Evolutionary conservation across 2,888 invertebrate species (phyloP).

Genomic region (Sceliomorpha sp.): DNA sequence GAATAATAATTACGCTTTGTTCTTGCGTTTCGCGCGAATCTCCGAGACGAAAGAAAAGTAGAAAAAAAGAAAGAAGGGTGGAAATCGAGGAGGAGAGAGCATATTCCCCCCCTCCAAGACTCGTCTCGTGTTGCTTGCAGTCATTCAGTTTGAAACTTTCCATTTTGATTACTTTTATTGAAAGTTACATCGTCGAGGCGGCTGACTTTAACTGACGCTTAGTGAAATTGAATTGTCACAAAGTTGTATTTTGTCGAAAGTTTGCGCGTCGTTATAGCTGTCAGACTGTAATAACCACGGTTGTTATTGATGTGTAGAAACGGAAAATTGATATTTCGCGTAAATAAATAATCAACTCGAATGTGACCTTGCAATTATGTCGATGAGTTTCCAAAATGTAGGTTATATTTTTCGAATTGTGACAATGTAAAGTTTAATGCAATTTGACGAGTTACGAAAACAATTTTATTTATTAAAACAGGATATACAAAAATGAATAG

Average conservation of each 20-base stretch:
- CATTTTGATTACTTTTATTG: constrained; percentile 52
- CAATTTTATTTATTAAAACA: too few species aligned
- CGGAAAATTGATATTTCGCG: constrained; percentile 22
- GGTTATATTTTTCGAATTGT: too few species aligned
- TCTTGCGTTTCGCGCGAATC: neutral
- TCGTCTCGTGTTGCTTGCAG: constrained; percentile 29
- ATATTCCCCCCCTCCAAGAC: too few species aligned
- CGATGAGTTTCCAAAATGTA: too few species aligned
- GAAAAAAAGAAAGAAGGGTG: too few species aligned
- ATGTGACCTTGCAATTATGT: too few species aligned
- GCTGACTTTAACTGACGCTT: constrained; percentile 49
- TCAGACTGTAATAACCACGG: constrained; percentile 22
- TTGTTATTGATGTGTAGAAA: constrained; percentile 28
- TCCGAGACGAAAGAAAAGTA: constrained; percentile 5
- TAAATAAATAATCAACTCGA: constrained; percentile 4
- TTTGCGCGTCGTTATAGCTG: constrained; percentile 43
- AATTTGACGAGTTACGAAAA: too few species aligned
- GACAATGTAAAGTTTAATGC: too few species aligned
- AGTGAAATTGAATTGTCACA: constrained; percentile 50
- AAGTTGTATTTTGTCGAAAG: constrained; percentile 48
- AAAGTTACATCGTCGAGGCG: constrained; percentile 53
- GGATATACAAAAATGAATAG: neutral
- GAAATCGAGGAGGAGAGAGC: too few species aligned
- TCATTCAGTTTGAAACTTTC: constrained; percentile 43
- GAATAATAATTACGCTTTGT: constrained; percentile 8